phyloP scores from a whole-genome alignment of 2,113 vertebrate species.

The Peucedramus taeniatus region DNA sequence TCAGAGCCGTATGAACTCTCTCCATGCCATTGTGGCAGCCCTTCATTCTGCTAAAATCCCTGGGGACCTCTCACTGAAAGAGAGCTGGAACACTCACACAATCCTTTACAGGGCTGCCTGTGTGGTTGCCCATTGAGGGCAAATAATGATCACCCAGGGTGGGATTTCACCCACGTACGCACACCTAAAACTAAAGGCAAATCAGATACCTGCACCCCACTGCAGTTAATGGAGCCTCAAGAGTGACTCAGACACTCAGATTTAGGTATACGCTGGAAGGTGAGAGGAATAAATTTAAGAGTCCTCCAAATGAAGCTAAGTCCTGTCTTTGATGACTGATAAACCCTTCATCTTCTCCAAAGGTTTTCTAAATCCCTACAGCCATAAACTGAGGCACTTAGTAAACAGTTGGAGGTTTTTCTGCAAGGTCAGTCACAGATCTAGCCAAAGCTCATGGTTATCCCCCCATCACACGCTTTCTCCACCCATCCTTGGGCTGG shows the following conservation, averaged over 20 bases:
- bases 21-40: neutral
- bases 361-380: neutral
- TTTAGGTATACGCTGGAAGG: neutral
- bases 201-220: neutral
- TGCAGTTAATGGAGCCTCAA: neutral
- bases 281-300: neutral
- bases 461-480: fast-evolving
- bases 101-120: neutral
- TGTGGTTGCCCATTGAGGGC: neutral
- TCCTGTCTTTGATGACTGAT: neutral
- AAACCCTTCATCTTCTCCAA: neutral
- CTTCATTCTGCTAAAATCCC: neutral
- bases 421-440: neutral
- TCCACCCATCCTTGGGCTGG: neutral
- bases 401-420: neutral
- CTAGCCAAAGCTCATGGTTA: neutral
- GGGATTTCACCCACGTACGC: neutral
- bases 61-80: fast-evolving
- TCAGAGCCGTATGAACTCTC: fast-evolving
- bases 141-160: neutral
- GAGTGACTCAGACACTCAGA: neutral
- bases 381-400: neutral
- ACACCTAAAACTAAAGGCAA: neutral
- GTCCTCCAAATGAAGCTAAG: neutral
- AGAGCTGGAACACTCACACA: fast-evolving